Evolutionary conservation across 2,888 invertebrate species (phyloP), one percentile per base, ranked within the genome.

Genomic region (Trichogramma dendrolimi): DNA sequence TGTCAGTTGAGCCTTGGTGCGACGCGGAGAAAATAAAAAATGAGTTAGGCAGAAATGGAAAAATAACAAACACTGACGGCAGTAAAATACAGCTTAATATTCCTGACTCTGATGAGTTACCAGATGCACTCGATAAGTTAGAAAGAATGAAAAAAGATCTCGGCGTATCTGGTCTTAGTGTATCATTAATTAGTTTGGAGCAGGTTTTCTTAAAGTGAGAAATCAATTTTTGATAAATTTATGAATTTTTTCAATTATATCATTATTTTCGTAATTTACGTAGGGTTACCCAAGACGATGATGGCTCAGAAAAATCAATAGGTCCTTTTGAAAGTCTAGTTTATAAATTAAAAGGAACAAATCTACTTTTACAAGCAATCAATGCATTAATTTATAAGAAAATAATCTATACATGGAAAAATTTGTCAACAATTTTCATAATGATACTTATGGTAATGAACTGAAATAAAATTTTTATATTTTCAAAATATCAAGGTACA

Each of bases 181-280:
- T 94, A 0, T 89, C 92, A 0, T 85, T 91, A 40, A 92, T 94
- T 0, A 93, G 94, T 0, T 83, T 96, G 72, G 95, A 96, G 75
- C 94, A 96, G 77, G 94, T 96, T 1, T 94, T 94, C 76, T 77
- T 94, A 54, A 89, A 86, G 90, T 89, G 61, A 14, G 59, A 39
- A 4, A 50, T 58, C 2, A 10, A 6, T 4, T 38, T 10, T 46
- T 4, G 6, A 44, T 38, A 8, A 5, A 43, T 44, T 1, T 7
- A 7, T 8, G 8, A 27, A 27, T 27, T n/a, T 6, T 53, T 61
- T 44, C 52, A 51, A 47, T 55, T 52, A 57, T 63, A 46, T 10
- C 0, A 46, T 46, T 46, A 10, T 8, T 46, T 46, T 55, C 48
- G 60, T 27, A 27, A 27, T 27, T 27, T 27, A n/a, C 40, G 14